Conservation (phyloP, 2,797 vertebrate genomes). For the Prunella strophiata region DNA sequence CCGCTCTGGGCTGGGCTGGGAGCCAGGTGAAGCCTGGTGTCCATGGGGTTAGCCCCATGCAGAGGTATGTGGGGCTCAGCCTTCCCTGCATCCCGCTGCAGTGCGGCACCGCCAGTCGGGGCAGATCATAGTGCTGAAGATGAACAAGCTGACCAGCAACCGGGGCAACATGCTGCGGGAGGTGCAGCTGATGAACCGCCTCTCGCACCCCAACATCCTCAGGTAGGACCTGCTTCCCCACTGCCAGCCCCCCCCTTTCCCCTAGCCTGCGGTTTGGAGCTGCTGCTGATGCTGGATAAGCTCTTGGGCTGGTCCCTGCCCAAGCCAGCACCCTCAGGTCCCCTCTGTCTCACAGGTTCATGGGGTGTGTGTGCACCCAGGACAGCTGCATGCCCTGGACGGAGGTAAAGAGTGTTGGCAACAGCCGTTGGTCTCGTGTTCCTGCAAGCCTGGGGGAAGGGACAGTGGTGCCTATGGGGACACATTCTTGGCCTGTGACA, state of each 20-base stretch:
- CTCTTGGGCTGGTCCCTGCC: background rate
- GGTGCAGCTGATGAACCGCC: slow-evolving; percentile 97
- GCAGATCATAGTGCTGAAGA: slow-evolving; percentile 98
- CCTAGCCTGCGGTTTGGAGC: background rate
- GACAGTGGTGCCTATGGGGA: rapidly evolving
- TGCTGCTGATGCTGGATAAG: rapidly evolving
- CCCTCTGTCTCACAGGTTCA: slow-evolving; percentile 81
- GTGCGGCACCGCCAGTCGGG: slow-evolving; percentile 93
- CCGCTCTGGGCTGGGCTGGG: background rate
- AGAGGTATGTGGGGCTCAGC: rapidly evolving
- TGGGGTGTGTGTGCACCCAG: slow-evolving; percentile 97
- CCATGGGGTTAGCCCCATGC: rapidly evolving
- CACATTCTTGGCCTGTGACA: background rate
- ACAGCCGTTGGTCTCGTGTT: rapidly evolving
- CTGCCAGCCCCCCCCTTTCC: rapidly evolving
- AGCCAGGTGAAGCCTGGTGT: background rate
- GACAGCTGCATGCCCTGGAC: slow-evolving; percentile 96
- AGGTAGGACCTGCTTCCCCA: slow-evolving; percentile 70
- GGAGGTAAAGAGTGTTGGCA: slow-evolving; percentile 83
- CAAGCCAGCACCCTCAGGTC: rapidly evolving
- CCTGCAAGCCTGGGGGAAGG: background rate
- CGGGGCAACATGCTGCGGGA: slow-evolving; percentile 94
- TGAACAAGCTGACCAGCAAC: slow-evolving; percentile 97
- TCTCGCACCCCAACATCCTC: slow-evolving; percentile 95
- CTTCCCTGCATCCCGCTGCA: slow-evolving; percentile 30